Conservation (phyloP, 2,888 invertebrate species). For the Diadegma fenestrale region DNA sequence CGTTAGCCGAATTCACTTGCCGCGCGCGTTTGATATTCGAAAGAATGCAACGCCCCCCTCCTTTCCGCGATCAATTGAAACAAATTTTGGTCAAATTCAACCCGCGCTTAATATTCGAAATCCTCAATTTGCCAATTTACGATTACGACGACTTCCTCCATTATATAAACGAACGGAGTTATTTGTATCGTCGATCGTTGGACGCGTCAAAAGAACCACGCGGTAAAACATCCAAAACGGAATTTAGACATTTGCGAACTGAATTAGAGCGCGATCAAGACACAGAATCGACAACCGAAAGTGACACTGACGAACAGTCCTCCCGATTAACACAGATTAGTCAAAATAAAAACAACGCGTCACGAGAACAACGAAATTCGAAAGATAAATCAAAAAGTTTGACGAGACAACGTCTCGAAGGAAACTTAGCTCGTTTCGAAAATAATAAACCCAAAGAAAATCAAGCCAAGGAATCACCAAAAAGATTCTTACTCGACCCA, state of each 20-base stretch:
- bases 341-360: background rate
- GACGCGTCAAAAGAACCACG: slow-evolving; percentile 22
- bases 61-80: slow-evolving; percentile 42
- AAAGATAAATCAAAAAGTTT: slow-evolving; percentile 7
- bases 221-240: background rate
- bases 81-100: slow-evolving; percentile 58
- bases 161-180: slow-evolving; percentile 55
- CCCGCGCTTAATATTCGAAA: slow-evolving; percentile 54
- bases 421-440: slow-evolving; percentile 29
- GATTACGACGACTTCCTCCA: slow-evolving; percentile 52
- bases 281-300: background rate
- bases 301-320: background rate
- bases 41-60: slow-evolving; percentile 57
- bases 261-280: background rate
- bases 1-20: slow-evolving; percentile 63
- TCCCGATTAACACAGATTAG: background rate
- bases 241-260: background rate
- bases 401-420: slow-evolving; percentile 38
- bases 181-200: slow-evolving; percentile 44
- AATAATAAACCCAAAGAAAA: background rate
- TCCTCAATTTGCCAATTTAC: slow-evolving; percentile 28
- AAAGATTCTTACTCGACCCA: background rate
- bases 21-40: slow-evolving; percentile 62
- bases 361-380: background rate
- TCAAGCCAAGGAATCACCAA: background rate